A percentile compares a stretch with the other conserved stretches of the same genome.
phyloP scores from a whole-genome alignment of 2,797 vertebrate genomes.

The Mus caroli region DNA sequence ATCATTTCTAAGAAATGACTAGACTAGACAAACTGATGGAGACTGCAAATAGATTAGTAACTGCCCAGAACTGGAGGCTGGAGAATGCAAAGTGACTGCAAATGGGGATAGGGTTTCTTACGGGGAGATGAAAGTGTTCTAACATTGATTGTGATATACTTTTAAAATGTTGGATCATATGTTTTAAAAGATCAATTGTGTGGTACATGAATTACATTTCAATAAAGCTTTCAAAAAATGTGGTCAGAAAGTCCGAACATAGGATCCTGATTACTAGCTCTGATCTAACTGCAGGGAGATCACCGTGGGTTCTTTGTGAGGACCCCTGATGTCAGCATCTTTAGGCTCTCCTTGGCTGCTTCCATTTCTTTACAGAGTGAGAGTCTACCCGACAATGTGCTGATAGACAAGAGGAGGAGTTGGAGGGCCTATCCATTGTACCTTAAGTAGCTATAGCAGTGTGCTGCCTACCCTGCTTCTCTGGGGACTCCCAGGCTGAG shows the following conservation, averaged over 20 bases:
- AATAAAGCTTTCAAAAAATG: slow-evolving; percentile 1
- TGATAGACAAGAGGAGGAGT: neutral
- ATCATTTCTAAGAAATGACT: slow-evolving; percentile 58
- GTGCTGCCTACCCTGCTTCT: neutral
- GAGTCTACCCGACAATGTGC: neutral
- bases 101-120: neutral
- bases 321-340: neutral
- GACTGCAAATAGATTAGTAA: slow-evolving; percentile 49
- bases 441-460: neutral
- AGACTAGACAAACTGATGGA: slow-evolving; percentile 44
- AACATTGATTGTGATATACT: slow-evolving; percentile 29
- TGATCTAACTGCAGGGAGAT: neutral
- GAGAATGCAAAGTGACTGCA: neutral
- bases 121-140: slow-evolving; percentile 28
- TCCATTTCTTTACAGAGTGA: neutral
- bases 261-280: neutral
- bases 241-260: neutral
- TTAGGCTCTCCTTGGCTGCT: neutral
- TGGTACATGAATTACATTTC: slow-evolving; percentile 26
- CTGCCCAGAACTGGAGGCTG: neutral
- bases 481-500: neutral
- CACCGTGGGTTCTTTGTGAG: neutral
- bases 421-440: neutral
- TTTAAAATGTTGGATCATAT: neutral
- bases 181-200: slow-evolving; percentile 20